Base-by-base conservation (phyloP, 2,888 invertebrate genomes). In the Macrosiphum euphorbiae region DNA sequence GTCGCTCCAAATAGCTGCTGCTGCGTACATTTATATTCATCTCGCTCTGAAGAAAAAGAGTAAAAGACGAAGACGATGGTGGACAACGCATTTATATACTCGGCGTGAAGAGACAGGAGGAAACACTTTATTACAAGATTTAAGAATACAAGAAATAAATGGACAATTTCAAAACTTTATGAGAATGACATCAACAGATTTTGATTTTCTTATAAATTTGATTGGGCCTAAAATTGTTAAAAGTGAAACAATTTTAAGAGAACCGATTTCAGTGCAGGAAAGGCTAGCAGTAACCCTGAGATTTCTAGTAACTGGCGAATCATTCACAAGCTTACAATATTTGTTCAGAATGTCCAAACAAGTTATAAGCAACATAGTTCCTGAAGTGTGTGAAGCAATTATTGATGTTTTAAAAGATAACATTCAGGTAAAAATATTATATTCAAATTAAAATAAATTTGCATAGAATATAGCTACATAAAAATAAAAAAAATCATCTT, bases 101-200 rank as follows among this genome's bases (percentile, higher is more conserved):
- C 41, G 41, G 8, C 84, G 24, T 41, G 41, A 35, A 85, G 11
- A 35, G 24, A 44, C 41, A 28, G 61, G 61, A 61, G 61, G 61
- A 61, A 61, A 61, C 10, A 61, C 61, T 85, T 26, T 85, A 85
- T 44, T 85, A 85, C 44, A 85, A 26, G 26, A 85, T 41, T 85
- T 85, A 85, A 44, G 85, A 28, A 85, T 13, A 28, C 87, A 87
- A 87, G 87, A 87, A 87, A 50, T 87, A 87, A 87, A 50, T 87
- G 52, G 87, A 52, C 87, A 87, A 52, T 87, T 87, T 87, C 87
- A 50, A 87, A 52, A 87, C 52, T 87, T 87, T 87, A 52, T 87
- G 52, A 87, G 52, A 87, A 87, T 87, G 87, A 52, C 52, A 16
- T 87, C 87, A n/a, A 50, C 50, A 52, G 87, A 87, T 52, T 87